phyloP scores from a whole-genome alignment of 2,113 vertebrate genomes.

The Buteo buteo region DNA sequence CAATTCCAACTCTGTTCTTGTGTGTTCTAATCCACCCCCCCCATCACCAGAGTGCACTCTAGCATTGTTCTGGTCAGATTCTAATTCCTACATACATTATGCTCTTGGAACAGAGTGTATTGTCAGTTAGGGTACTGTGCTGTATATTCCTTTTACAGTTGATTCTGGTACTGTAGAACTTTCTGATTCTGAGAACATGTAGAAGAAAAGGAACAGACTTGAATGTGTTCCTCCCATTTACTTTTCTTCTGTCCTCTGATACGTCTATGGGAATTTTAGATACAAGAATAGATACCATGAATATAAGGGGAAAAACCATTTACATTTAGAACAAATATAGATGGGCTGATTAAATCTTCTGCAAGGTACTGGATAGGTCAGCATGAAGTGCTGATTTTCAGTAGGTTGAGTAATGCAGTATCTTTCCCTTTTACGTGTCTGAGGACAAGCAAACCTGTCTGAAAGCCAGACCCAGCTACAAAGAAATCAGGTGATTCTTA shows the following conservation, averaged over 20 bases:
- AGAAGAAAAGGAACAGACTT: background rate
- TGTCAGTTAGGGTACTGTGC: background rate
- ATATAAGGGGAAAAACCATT: background rate
- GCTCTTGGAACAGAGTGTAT: background rate
- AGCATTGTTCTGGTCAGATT: background rate
- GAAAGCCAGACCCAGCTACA: background rate
- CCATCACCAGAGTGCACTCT: background rate
- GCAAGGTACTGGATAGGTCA: background rate
- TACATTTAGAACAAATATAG: background rate
- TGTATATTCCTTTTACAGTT: background rate
- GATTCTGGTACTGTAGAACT: background rate
- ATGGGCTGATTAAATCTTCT: background rate
- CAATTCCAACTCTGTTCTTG: background rate
- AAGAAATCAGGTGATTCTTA: background rate
- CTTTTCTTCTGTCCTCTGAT: background rate
- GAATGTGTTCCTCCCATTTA: background rate
- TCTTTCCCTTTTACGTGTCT: fast-evolving
- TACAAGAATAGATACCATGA: background rate
- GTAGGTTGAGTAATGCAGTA: background rate
- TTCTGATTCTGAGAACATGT: background rate
- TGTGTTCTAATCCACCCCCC: background rate
- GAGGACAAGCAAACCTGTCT: background rate
- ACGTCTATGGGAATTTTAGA: background rate
- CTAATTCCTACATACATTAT: fast-evolving
- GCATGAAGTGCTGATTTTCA: background rate